Base-by-base conservation (phyloP, 2,888 invertebrate genomes). In the Sepiola atlantica region DNA sequence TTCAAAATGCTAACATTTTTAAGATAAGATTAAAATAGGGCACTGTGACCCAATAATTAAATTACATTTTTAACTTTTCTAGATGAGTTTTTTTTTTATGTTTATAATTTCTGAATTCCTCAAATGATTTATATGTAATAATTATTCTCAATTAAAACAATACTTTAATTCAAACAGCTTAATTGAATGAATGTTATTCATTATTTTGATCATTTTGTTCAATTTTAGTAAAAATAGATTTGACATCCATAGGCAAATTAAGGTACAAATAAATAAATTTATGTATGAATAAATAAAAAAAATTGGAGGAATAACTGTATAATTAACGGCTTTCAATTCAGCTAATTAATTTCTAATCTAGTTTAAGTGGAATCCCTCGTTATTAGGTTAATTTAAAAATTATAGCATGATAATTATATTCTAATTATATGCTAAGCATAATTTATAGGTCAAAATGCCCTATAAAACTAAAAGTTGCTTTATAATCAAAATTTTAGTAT, bases 381-480 rank as follows among this genome's bases (percentile, higher is more conserved):
- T 0, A 28, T 12, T 8, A 77, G 28, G 12, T 24, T 14, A 10
- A 77, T 10, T 10, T 24, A 28, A 28, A 77, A 77, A 24, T 77
- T 77, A 24, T 77, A 24, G 28, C 28, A 24, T 28, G 77, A n/a
- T 77, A 77, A 77, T 77, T 24, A 77, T 77, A 77, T 77, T 77
- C 28, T 77, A 77, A 77, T 92, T 45, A 35, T 92, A 92, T 92
- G 54, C n/a, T 54, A n/a, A n/a, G 35, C 92, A 45, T 92, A 92
- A 54, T 54, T 92, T 45, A 54, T 92, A 92, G 35, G 92, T 35
- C 54, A 35, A 10, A 21, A 28, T 92, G 28, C 24, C 92, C 92
- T 35, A 92, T 24, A 32, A 77, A 77, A 77, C 24, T 20, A 10
- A 61, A 77, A 77, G 10, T 77, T 77, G 28, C 28, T 45, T n/a